These are phyloP conservation scores for Ammospiza maritima DNA, from an alignment of 2,797 vertebrate genomes.

Conservation along the genomic window DNA sequence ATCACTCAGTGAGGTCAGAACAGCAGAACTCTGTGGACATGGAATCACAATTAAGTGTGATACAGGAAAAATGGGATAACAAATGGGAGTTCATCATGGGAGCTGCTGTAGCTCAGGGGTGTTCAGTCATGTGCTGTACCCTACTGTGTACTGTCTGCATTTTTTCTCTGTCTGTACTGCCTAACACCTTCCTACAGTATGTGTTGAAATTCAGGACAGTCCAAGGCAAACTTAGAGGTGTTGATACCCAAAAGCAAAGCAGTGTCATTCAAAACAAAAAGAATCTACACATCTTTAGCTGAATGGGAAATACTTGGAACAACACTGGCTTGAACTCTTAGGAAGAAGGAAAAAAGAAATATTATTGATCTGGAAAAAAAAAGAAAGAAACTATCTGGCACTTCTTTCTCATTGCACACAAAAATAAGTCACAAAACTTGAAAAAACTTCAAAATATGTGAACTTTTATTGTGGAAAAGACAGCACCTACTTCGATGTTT, in stretches of 20 bases:
- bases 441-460: neutral
- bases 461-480: constrained; percentile 27
- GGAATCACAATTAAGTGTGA: neutral
- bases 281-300: neutral
- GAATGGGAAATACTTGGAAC: neutral
- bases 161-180: neutral
- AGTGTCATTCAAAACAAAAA: neutral
- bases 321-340: neutral
- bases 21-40: neutral
- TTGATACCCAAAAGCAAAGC: neutral
- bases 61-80: neutral
- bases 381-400: neutral
- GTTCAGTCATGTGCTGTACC: neutral
- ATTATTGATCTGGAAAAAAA: neutral
- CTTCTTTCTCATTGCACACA: neutral
- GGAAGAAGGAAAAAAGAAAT: neutral
- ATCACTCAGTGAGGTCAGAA: neutral
- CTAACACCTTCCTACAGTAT: neutral
- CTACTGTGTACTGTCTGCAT: neutral
- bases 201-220: neutral
- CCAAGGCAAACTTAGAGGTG: neutral
- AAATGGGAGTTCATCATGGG: neutral
- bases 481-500: constrained; percentile 6
- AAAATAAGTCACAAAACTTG: neutral
- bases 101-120: neutral